Base-by-base conservation (phyloP, 2,113 vertebrate species). In the Bungarus multicinctus region DNA sequence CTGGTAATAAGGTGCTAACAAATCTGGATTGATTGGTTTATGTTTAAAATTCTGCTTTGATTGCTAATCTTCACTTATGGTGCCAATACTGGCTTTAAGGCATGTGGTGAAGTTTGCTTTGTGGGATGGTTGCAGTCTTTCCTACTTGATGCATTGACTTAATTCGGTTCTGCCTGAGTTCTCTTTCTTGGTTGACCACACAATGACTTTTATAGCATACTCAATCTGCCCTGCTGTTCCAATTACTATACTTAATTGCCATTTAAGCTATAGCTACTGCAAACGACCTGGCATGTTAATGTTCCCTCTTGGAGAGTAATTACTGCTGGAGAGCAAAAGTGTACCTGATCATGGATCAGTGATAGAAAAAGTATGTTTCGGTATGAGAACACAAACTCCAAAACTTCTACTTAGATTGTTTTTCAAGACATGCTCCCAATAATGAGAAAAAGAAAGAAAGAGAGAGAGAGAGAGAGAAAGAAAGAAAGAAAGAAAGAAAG, bases 201-300 rank as follows among this genome's bases (percentile, higher is more conserved):
- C 69, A 54, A 14, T 91, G 90, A 85, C 64, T 90, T 90, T 90
- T 52, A 90, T 81, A 53, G 52, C 69, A 0, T 23, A 53, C 50
- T 54, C 64, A 81, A 91, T 81, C 90, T 81, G 64, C 50, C 74
- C 50, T 53, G 22, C 90, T 12, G 30, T 90, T 58, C 89, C 89
- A 90, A 74, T 90, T 74, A 53, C 30, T 53, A 85, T 52, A 81
- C 64, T 81, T 81, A 91, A 91, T 91, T 60, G 55, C 54, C 91
- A 87, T 87, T 47, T 60, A 22, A 87, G 25, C 30, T 11, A n/a
- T 34, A 57, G 30, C 30, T n/a, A 52, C 34, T 92, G 60, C n/a
- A 58, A 50, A n/a, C 22, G 34, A 52, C 47, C 39, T 92, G 85
- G 54, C 85, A 87, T 34, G 39, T 87, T 91, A 91, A 57, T 60